These are phyloP conservation scores for Hyla sarda DNA, from an alignment of 2,113 vertebrate species.

Conservation along the genomic window DNA sequence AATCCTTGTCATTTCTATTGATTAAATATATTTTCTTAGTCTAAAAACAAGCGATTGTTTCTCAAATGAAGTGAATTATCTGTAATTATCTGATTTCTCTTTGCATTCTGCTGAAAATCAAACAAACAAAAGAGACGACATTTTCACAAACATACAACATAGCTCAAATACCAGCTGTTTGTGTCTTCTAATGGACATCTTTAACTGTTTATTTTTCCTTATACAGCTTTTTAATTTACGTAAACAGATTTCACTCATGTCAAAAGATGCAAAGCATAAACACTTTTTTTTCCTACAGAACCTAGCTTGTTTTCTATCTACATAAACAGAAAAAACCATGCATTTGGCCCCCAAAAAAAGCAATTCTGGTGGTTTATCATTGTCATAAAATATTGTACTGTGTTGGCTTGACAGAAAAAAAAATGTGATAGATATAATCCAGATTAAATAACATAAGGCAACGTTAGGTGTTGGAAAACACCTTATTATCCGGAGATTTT, in stretches of 20 bases:
- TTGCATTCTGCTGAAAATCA: conserved; percentile 44
- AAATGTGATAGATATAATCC: not conserved
- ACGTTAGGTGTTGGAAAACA: conserved; percentile 25
- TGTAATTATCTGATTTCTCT: conserved; percentile 49
- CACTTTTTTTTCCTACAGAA: conserved; percentile 39
- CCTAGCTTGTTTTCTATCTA: conserved; percentile 50
- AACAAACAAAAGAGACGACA: conserved; percentile 43
- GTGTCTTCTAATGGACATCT: conserved; percentile 55
- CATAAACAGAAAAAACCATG: conserved; percentile 53
- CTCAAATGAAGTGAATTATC: conserved; percentile 49
- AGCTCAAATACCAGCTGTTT: conserved; percentile 56
- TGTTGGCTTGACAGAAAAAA: not conserved
- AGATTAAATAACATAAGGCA: conserved; percentile 29
- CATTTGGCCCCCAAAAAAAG: conserved; percentile 21
- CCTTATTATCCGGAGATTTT: conserved; percentile 12
- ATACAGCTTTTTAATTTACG: conserved; percentile 51
- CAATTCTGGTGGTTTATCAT: conserved; percentile 38
- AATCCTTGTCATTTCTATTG: conserved; percentile 26
- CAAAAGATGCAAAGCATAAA: conserved; percentile 50
- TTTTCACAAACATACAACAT: conserved; percentile 55
- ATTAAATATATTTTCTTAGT: conserved; percentile 33
- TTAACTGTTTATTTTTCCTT: conserved; percentile 58
- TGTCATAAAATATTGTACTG: conserved; percentile 1
- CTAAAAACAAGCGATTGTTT: conserved; percentile 38
- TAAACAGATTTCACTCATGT: conserved; percentile 60